Conservation (phyloP, 2,888 invertebrate genomes). For the Balanococcus diminutus region DNA sequence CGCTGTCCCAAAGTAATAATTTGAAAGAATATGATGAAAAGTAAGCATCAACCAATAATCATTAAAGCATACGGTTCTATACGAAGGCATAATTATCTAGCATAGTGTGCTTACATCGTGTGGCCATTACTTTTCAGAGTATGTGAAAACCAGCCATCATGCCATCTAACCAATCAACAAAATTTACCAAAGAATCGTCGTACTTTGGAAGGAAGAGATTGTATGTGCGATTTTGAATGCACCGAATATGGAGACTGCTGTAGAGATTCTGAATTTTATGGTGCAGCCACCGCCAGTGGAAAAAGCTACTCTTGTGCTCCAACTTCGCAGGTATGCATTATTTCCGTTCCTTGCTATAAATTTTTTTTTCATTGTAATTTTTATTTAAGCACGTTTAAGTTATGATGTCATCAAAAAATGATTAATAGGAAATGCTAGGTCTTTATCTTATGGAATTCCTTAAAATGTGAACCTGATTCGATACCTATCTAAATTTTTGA, state of each 20-base stretch:
- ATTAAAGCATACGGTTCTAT: too few species aligned
- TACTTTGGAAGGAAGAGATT: slow-evolving; percentile 59
- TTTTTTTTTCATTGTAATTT: too few species aligned
- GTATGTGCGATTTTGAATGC: slow-evolving; percentile 63
- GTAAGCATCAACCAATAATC: neutral
- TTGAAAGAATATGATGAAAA: neutral
- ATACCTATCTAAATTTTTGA: too few species aligned
- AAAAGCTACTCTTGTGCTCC: neutral
- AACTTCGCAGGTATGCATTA: neutral
- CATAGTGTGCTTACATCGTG: neutral
- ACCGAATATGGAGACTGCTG: slow-evolving; percentile 64
- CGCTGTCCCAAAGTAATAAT: neutral
- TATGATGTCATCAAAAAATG: too few species aligned
- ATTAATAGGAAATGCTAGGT: too few species aligned
- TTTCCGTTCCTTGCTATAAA: too few species aligned
- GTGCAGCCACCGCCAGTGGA: slow-evolving; percentile 56
- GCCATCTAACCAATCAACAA: slow-evolving; percentile 1
- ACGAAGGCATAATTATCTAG: neutral
- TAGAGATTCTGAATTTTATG: slow-evolving; percentile 61
- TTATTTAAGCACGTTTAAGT: too few species aligned
- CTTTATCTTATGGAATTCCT: too few species aligned
- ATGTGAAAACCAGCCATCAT: slow-evolving; percentile 43
- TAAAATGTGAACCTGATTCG: too few species aligned
- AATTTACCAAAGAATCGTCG: neutral
- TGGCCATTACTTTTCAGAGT: slow-evolving; percentile 40